Base-by-base conservation (phyloP, 1,140 invertebrate species). In the Drosophila dunni region DNA sequence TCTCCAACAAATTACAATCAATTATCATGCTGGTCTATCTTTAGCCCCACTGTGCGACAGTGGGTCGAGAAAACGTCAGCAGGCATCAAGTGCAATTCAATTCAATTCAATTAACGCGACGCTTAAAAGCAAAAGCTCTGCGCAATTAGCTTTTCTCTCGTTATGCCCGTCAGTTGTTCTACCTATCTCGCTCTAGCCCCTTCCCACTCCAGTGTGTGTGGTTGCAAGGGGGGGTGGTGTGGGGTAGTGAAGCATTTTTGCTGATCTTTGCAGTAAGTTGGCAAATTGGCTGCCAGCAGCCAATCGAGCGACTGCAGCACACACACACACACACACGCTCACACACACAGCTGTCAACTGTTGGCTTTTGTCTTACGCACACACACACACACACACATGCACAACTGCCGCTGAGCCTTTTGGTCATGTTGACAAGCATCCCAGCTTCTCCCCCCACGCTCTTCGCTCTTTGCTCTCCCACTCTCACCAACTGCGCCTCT, bases 251-350 rank as follows among this genome's bases (percentile, higher is more conserved):
- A 69, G 65, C 68, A 88, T 75, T 86, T 86, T 89, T 86, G 83
- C 83, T 86, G 83, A 86, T 86, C 83, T 88, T 89, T 88, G 83
- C 83, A 89, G 72, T 83, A 88, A 89, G 83, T 83, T 88, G 72
- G 84, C 79, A 89, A 88, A 88, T 88, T 88, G 83, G 73, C 84
- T 89, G 83, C 81, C 84, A 83, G 79, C 75, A 61, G 78, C 68
- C 82, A 86, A 85, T 79, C 81, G 78, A 88, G 61, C 61, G 67
- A 70, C 54, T 75, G 61, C 60, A 78, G 50, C 78, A 61, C 54
- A 67, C 50, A 58, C 62, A 69, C 62, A 63, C 44, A 62, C 44
- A 44, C 15, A 24, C 54, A 53, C 67, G 61, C 42, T 46, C 54
- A 45, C 51, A 53, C 42, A 50, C 34, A 48, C 40, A 50, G 66